phyloP scores from a whole-genome alignment of 2,113 vertebrate genomes.

The Xenopus laevis region DNA sequence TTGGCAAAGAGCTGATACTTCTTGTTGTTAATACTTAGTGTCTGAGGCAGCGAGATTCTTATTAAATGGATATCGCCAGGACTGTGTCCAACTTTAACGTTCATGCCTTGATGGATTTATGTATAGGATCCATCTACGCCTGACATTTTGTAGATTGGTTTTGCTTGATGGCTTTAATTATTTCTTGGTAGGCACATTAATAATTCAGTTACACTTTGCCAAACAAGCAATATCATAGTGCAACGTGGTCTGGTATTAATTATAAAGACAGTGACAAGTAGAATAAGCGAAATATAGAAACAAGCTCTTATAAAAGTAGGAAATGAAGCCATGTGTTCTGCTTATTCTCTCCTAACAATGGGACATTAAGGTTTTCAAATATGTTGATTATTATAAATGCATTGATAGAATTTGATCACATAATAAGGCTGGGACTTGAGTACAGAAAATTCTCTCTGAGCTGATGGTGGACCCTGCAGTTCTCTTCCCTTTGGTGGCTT shows the following conservation, averaged over 20 bases:
- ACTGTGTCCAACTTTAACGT: neutral
- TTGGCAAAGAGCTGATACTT: constrained; percentile 43
- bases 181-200: neutral
- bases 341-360: too few relatives aligned
- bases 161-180: neutral
- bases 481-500: too few relatives aligned
- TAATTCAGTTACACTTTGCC: neutral
- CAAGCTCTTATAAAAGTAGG: too few relatives aligned
- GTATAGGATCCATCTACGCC: neutral
- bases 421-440: too few relatives aligned
- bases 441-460: too few relatives aligned
- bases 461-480: too few relatives aligned
- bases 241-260: neutral
- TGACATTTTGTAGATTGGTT: neutral
- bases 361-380: too few relatives aligned
- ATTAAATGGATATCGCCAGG: neutral
- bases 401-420: too few relatives aligned
- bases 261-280: too few relatives aligned
- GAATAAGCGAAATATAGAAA: too few relatives aligned
- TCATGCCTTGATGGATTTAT: neutral
- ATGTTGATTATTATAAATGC: too few relatives aligned
- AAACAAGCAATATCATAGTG: neutral
- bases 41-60: neutral
- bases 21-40: constrained; percentile 8
- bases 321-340: too few relatives aligned